phyloP scores from a whole-genome alignment of 2,113 vertebrate species.

The Tretioscincus oriximinensis region DNA sequence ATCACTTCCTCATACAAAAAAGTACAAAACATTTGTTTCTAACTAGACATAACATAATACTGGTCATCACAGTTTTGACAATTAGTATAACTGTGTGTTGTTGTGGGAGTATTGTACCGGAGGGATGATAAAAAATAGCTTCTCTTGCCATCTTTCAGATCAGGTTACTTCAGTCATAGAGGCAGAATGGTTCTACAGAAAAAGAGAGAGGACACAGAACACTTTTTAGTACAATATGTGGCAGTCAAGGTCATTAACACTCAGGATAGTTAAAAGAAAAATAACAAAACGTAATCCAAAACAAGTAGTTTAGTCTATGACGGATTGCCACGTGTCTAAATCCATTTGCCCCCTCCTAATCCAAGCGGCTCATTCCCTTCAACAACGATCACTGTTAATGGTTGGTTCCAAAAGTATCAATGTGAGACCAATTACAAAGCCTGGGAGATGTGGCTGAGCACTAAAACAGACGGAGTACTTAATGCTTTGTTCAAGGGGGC shows the following conservation, averaged over 20 bases:
- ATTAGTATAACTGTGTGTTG: slow-evolving; percentile 81
- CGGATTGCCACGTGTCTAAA: not conserved
- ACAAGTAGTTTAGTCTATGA: not conserved
- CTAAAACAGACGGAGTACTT: no score
- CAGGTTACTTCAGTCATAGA: slow-evolving; percentile 99
- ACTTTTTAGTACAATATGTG: slow-evolving; percentile 3
- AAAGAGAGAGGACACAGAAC: slow-evolving; percentile 48
- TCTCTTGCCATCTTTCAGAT: slow-evolving; percentile 76
- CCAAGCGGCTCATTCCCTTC: not conserved
- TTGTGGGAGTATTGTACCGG: slow-evolving; percentile 87
- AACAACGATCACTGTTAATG: not conserved
- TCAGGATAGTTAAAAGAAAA: not conserved
- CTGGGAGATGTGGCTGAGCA: not conserved
- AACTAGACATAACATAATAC: slow-evolving; percentile 93
- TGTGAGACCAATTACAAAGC: not conserved
- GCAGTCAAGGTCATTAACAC: not conserved
- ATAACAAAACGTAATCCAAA: not conserved
- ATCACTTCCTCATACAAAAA: slow-evolving; percentile 97
- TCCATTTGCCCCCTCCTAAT: not conserved
- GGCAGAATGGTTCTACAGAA: slow-evolving; percentile 92
- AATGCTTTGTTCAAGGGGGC: no score
- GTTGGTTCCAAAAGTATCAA: not conserved
- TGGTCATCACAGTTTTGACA: slow-evolving; percentile 82
- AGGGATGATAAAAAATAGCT: slow-evolving; percentile 84
- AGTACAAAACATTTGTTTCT: slow-evolving; percentile 96